Base-by-base conservation (phyloP, 1,140 invertebrate species). In the Panagrolaimus sp. region DNA sequence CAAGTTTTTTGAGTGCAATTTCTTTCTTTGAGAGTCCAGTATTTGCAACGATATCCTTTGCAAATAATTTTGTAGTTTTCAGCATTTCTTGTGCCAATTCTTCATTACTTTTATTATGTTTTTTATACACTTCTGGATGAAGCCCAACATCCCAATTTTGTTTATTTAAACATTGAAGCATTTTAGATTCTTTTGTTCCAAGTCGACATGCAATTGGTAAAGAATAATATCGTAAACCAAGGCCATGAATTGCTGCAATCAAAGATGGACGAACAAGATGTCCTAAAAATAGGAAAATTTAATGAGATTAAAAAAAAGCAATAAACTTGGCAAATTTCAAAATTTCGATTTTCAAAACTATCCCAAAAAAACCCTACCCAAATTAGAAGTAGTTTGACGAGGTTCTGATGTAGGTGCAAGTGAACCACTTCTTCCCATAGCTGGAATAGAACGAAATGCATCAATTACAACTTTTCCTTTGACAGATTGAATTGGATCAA, bases 401-500 rank as follows among this genome's bases (percentile, higher is more conserved):
- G 68, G 25, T 43, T 71, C 70, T 9, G 68, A 23, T 5, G 67
- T 70, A 9, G 68, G 68, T 5, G 69, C 51, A 16, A 71, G 46
- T n/a, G n/a, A n/a, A 43, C 42, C 23, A 43, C 43, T 7, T 4
- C 2, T 7, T 38, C 31, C 31, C 2, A 7, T 2, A 7, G 2
- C 16, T 38, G 25, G 45, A 16, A 51, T 70, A 1, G 69, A 70
- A 25, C 69, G 69, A 9, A 70, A 70, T 14, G 68, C 69, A 46
- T 70, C 69, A 51, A 70, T 70, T 9, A 70, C 57, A 5, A 65
- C 48, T 66, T 66, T 48, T 43, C 88, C 93, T 86, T 98, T 98
- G 0, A 98, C 96, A 71, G 92, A 95, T 83, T 98, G 96, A 83
- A 98, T 98, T 9, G 96, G 95, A 87, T 98, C 96, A 51, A 98